phyloP scores from a whole-genome alignment of 1,140 invertebrate genomes.

The Cydia pomonella region DNA sequence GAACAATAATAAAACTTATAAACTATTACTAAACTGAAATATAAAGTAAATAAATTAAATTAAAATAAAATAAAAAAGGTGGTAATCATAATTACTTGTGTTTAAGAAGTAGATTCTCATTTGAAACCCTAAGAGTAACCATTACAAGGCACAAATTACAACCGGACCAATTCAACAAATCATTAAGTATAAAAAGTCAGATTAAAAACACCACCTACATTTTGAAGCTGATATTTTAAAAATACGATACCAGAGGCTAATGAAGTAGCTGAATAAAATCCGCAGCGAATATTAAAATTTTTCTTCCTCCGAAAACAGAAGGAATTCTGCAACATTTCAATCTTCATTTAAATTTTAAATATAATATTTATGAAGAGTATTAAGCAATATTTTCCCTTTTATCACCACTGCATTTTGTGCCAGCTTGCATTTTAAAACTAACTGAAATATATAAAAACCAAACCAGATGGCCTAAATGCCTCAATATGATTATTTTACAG shows the following conservation, averaged over 20 bases:
- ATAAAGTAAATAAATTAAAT: too few species aligned
- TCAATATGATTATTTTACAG: too few species aligned
- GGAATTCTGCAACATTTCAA: background rate
- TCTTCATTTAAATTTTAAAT: slow-evolving; percentile 15
- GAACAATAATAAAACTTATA: too few species aligned
- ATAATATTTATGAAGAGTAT: background rate
- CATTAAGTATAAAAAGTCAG: too few species aligned
- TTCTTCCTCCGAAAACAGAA: background rate
- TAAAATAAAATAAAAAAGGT: too few species aligned
- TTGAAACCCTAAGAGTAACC: too few species aligned
- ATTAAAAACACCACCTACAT: too few species aligned
- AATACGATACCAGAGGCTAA: background rate
- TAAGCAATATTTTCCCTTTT: background rate
- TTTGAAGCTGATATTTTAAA: background rate
- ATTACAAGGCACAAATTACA: too few species aligned
- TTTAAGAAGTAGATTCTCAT: too few species aligned
- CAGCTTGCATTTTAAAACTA: background rate
- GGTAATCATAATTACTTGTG: too few species aligned
- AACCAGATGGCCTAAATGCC: background rate
- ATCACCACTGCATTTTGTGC: background rate
- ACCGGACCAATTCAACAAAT: too few species aligned
- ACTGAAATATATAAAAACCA: background rate
- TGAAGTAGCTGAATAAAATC: background rate
- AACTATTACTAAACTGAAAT: too few species aligned
- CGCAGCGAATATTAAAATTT: background rate